These are phyloP conservation scores for Trichopria drosophilae DNA, from an alignment of 2,888 invertebrate species.

Conservation along the genomic window DNA sequence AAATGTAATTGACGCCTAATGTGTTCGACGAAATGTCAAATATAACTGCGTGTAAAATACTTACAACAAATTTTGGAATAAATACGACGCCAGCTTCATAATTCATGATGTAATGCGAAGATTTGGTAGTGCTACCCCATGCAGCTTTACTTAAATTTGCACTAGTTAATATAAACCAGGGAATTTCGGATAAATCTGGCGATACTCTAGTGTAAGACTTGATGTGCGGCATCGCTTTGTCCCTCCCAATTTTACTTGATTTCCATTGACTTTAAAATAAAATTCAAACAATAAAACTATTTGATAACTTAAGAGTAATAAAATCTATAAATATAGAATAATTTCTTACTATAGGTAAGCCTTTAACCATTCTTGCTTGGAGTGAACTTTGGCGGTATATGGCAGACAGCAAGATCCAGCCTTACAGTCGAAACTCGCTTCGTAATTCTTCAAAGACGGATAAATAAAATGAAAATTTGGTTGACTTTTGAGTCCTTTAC, in stretches of 20 bases:
- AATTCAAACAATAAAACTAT: slow-evolving; percentile 7
- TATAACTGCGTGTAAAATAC: slow-evolving; percentile 46
- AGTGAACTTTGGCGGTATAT: slow-evolving; percentile 75
- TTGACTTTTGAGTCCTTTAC: slow-evolving; percentile 61
- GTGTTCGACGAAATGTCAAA: slow-evolving; percentile 5
- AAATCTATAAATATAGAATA: slow-evolving; percentile 11
- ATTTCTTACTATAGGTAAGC: slow-evolving; percentile 72
- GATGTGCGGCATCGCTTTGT: slow-evolving; percentile 90
- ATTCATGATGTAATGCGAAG: slow-evolving; percentile 68
- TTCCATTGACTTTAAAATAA: slow-evolving; percentile 75
- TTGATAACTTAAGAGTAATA: slow-evolving; percentile 2
- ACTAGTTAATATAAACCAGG: slow-evolving; percentile 88
- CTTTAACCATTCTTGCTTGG: slow-evolving; percentile 83
- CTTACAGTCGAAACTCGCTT: slow-evolving; percentile 80
- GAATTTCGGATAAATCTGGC: slow-evolving; percentile 67
- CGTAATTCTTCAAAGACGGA: slow-evolving; percentile 82
- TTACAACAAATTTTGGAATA: slow-evolving; percentile 79
- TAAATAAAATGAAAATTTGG: slow-evolving; percentile 70
- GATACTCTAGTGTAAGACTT: slow-evolving; percentile 84
- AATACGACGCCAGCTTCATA: slow-evolving; percentile 92
- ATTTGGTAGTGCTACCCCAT: slow-evolving; percentile 76
- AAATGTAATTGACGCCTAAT: slow-evolving; percentile 19
- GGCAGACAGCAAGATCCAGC: slow-evolving; percentile 88
- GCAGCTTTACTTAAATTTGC: slow-evolving; percentile 97
- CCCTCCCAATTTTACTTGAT: slow-evolving; percentile 69